Evolutionary conservation across 2,797 vertebrate species (phyloP), one percentile per base, ranked within the genome.

Genomic region (Heliangelus exortis): DNA sequence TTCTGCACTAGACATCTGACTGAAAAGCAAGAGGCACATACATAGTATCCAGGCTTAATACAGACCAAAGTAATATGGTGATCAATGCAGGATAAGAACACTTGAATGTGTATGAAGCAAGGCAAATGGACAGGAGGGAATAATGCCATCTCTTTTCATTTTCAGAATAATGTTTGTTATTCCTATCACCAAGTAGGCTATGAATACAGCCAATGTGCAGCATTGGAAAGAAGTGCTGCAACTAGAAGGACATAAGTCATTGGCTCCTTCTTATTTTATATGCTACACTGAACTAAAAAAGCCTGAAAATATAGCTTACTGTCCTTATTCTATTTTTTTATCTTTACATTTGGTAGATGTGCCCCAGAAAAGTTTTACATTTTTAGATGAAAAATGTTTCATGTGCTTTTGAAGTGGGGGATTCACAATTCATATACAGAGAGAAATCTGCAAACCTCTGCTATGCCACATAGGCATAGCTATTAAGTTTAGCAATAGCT

Each of bases 41-140:
- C 6, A 4, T 23, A 29, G 9, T 41, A 12, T 82, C n/a, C 21
- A 81, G 29, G 43, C 11, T 73, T 79, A 73, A 59, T 1, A 7
- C 14, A n/a, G 3, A 34, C 7, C 7, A 51, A 23, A 63, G 62
- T 36, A 75, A 72, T 25, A 28, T 0, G 0, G 7, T 58, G n/a
- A 73, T 69, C 15, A 28, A n/a, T 41, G 53, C 10, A 72, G 12
- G 7, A 23, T 22, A 59, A 65, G 25, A 87, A 36, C 19, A 47
- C 0, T 0, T 54, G 58, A 61, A 54, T 0, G 0, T 34, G 39
- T 66, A n/a, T 51, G 43, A 76, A 55, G 6, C n/a, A 54, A 71
- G n/a, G 54, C 12, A 69, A 89, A 50, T 25, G 10, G 48, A 47
- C 2, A 10, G 1, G 1, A 91, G 5, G 25, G 39, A 82, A 85